Evolutionary conservation across 1,140 invertebrate species (phyloP), one percentile per base, ranked within the genome.

Genomic region (Microplitis demolitor): DNA sequence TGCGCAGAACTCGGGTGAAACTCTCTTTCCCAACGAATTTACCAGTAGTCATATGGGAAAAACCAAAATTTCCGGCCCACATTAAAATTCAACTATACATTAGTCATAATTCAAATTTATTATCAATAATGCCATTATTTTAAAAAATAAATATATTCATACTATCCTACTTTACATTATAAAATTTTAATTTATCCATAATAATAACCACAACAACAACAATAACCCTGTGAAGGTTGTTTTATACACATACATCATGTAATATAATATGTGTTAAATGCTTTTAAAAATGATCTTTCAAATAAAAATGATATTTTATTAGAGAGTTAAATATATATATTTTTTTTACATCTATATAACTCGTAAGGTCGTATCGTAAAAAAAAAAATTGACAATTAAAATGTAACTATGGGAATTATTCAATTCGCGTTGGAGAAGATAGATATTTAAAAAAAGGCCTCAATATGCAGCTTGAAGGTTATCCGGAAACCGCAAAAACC

Each of bases 401-500:
- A 45, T 37, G 14, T 14, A 51, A 45, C 37, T 37, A 66, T 66
- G 63, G 37, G 63, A 66, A 66, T 45, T 66, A 45, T 66, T 66
- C 14, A 16, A 4, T 50, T 37, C 37, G 13, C 14, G 37, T 66
- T 66, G 37, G 34, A 35, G 33, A 24, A 24, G 24, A 24, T 24
- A 24, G 60, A 62, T 16, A 61, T 39, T 6, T 24, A 66, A 66
- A 66, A 66, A 45, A 16, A 50, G 14, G 37, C 39, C 45, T 66
- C 37, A 66, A 37, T 66, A 66, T 16, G 34, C 35, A 37, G 60
- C 34, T 62, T 39, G 45, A 51, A 66, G 63, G 63, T 66, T 50
- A 4, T 37, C 35, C 63, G 63, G 63, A 66, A 66, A 66, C 63
- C 63, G 63, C 63, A 66, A 66, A 66, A 66, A 51, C 35, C 37